phyloP scores from a whole-genome alignment of 2,797 vertebrate genomes.

The Psittacula echo region DNA sequence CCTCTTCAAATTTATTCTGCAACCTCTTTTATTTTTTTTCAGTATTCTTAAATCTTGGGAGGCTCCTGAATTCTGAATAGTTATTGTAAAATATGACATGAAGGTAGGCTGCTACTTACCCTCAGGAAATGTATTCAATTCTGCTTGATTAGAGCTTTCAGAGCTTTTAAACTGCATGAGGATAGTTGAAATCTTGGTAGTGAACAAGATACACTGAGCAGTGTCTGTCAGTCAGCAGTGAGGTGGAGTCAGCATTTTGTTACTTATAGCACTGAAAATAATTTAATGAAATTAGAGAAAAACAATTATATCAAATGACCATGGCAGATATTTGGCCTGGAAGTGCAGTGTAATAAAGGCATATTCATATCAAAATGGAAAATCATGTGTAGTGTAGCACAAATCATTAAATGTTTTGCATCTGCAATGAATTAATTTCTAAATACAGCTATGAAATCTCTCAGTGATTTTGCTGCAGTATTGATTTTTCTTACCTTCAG shows the following conservation, averaged over 20 bases:
- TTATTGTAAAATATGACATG: neutral
- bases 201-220: neutral
- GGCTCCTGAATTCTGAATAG: neutral
- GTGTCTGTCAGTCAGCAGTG: neutral
- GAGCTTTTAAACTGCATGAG: neutral
- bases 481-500: constrained; percentile 13
- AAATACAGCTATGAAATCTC: neutral
- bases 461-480: neutral
- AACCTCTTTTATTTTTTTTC: neutral
- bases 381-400: neutral
- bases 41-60: neutral
- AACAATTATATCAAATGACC: neutral
- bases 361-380: constrained; percentile 14
- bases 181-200: neutral
- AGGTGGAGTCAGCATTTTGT: constrained; percentile 49
- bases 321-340: constrained; percentile 30
- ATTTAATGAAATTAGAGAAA: constrained; percentile 56
- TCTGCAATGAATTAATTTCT: neutral
- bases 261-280: neutral
- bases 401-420: neutral
- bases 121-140: neutral
- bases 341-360: neutral
- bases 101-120: neutral
- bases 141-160: neutral
- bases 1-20: neutral